Conservation (phyloP, 2,113 vertebrate species). For the Tangachromis dhanisi region DNA sequence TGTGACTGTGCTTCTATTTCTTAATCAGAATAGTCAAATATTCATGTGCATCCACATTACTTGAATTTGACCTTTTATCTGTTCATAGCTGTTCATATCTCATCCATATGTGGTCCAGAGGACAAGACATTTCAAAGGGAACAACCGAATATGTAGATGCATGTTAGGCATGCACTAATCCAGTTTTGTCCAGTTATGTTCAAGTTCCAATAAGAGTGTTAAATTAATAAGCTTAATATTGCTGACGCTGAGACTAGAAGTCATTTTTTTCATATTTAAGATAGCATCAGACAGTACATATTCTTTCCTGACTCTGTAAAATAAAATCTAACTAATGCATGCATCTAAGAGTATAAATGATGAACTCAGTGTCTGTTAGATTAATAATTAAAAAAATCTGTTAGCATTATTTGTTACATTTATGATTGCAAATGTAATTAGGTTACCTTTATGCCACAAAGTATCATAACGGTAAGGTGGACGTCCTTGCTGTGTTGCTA, state of each 20-base stretch:
- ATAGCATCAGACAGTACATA: background rate
- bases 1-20: background rate
- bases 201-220: background rate
- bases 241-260: background rate
- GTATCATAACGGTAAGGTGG: background rate
- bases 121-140: background rate
- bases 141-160: background rate
- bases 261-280: background rate
- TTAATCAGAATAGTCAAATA: background rate
- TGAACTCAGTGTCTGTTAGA: background rate
- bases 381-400: accelerated
- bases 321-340: background rate
- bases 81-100: background rate
- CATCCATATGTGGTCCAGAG: background rate
- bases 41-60: background rate
- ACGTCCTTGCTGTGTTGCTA: background rate
- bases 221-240: background rate
- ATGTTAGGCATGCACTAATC: background rate
- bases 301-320: background rate
- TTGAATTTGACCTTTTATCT: background rate
- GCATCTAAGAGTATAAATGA: background rate
- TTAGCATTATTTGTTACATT: background rate
- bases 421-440: background rate
- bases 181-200: background rate
- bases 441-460: background rate